A percentile compares a stretch with the other conserved stretches of the same genome.
Evolutionary conservation across 2,888 invertebrate genomes (phyloP).

Genomic region (Cremastobaeus sp.): DNA sequence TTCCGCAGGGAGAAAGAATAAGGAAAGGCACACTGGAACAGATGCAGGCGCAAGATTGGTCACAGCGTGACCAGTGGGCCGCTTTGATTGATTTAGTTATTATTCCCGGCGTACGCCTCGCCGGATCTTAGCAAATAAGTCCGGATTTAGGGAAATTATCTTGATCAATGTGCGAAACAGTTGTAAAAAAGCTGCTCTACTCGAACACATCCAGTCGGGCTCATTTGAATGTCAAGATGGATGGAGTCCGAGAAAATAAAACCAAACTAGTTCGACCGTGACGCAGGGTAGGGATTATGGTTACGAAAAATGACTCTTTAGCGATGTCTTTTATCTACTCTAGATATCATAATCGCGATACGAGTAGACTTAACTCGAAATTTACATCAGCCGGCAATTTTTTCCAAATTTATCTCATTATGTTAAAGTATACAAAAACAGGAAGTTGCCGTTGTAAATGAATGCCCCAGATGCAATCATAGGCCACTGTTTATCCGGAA

Average conservation of each 20-base stretch:
- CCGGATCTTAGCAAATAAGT: constrained; percentile 21
- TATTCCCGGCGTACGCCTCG: constrained; percentile 18
- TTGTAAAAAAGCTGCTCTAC: background rate
- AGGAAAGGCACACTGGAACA: constrained; percentile 5
- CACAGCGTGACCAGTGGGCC: constrained; percentile 19
- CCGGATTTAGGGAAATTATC: constrained; percentile 19
- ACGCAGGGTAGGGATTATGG: no score
- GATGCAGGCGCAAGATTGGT: constrained; percentile 8
- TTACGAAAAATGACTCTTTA: no score
- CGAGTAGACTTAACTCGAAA: no score
- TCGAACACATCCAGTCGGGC: background rate
- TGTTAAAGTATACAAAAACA: no score
- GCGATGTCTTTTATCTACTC: no score
- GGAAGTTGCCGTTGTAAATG: no score
- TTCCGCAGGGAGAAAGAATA: constrained; percentile 32
- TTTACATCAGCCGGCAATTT: no score
- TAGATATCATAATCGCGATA: no score
- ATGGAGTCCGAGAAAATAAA: background rate
- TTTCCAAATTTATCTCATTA: no score
- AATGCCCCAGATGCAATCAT: no score
- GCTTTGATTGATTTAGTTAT: constrained; percentile 43
- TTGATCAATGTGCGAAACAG: constrained; percentile 12
- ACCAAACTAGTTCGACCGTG: no score
- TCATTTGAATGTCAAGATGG: constrained; percentile 5
- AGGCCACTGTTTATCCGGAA: no score